A percentile compares a stretch with the other conserved stretches of the same genome.
Conservation (phyloP, 2,797 vertebrate genomes). For the Atherinosoma microstoma region DNA sequence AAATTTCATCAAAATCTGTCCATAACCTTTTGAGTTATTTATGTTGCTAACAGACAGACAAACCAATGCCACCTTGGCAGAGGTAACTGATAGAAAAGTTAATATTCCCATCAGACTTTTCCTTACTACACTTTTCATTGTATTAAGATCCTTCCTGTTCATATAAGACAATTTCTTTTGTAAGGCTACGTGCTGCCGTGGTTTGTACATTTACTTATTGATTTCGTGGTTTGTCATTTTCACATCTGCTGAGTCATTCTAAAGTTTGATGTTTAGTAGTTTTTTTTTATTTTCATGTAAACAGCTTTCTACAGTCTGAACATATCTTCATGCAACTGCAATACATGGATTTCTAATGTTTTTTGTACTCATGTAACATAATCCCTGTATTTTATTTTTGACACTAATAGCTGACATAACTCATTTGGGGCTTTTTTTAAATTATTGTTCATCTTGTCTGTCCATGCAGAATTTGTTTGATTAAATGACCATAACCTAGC, state of each 20-base stretch:
- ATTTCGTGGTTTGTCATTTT: slow-evolving; percentile 20
- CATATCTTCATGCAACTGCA: too few species aligned
- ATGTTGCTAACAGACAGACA: too few species aligned
- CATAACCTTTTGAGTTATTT: too few species aligned
- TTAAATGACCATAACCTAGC: not conserved
- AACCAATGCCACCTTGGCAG: too few species aligned
- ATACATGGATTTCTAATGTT: too few species aligned
- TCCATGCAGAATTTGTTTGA: not conserved
- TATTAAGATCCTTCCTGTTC: slow-evolving; percentile 43
- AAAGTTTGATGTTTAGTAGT: slow-evolving; percentile 13
- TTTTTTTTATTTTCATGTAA: not conserved
- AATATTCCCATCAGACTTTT: slow-evolving; percentile 46
- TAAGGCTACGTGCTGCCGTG: slow-evolving; percentile 13
- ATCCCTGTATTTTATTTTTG: not conserved
- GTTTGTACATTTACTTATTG: slow-evolving; percentile 18
- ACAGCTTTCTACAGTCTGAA: not conserved
- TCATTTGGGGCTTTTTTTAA: too few species aligned
- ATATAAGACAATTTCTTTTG: slow-evolving; percentile 46
- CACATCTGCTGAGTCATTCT: slow-evolving; percentile 23
- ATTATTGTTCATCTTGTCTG: not conserved
- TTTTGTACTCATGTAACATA: not conserved
- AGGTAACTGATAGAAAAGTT: slow-evolving; percentile 28
- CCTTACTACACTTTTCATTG: slow-evolving; percentile 40
- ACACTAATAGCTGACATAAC: too few species aligned
- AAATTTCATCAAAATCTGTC: too few species aligned